Conservation (phyloP, 2,888 invertebrate species). For the Drosophila monieri region DNA sequence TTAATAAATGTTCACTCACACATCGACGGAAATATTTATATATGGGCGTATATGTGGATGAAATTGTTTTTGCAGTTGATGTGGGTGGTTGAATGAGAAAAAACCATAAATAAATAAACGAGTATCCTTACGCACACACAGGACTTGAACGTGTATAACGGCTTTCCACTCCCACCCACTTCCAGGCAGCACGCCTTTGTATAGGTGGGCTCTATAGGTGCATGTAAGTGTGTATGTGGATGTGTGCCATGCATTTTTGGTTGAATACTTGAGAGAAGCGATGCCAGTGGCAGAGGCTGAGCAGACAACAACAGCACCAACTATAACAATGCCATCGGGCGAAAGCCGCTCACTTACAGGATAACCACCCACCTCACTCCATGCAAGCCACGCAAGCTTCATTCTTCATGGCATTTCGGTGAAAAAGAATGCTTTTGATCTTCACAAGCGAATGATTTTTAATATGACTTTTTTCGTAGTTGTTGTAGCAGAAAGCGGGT, state of each 20-base stretch:
- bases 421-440: slow-evolving; percentile 83
- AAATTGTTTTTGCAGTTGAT: slow-evolving; percentile 55
- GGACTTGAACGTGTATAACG: slow-evolving; percentile 52
- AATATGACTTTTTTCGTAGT: slow-evolving; percentile 76
- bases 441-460: slow-evolving; percentile 83
- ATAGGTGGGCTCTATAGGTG: slow-evolving; percentile 57
- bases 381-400: slow-evolving; percentile 51
- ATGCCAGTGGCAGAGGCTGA: slow-evolving; percentile 8
- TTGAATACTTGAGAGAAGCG: slow-evolving; percentile 67
- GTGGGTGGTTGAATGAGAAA: slow-evolving; percentile 77
- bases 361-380: slow-evolving; percentile 5
- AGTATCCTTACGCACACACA: slow-evolving; percentile 29
- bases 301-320: slow-evolving; percentile 10
- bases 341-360: slow-evolving; percentile 56
- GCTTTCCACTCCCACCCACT: neutral
- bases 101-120: slow-evolving; percentile 77
- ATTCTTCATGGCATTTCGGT: slow-evolving; percentile 77
- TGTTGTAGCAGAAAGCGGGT: slow-evolving; percentile 11
- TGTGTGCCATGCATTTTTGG: slow-evolving; percentile 64
- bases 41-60: slow-evolving; percentile 12
- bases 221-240: slow-evolving; percentile 36
- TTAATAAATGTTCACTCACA: slow-evolving; percentile 78
- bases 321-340: slow-evolving; percentile 15
- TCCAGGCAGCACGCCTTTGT: slow-evolving; percentile 24
- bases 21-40: slow-evolving; percentile 32